These are phyloP conservation scores for Synanthedon tipuliformis DNA, from an alignment of 2,888 invertebrate genomes.

Conservation along the genomic window DNA sequence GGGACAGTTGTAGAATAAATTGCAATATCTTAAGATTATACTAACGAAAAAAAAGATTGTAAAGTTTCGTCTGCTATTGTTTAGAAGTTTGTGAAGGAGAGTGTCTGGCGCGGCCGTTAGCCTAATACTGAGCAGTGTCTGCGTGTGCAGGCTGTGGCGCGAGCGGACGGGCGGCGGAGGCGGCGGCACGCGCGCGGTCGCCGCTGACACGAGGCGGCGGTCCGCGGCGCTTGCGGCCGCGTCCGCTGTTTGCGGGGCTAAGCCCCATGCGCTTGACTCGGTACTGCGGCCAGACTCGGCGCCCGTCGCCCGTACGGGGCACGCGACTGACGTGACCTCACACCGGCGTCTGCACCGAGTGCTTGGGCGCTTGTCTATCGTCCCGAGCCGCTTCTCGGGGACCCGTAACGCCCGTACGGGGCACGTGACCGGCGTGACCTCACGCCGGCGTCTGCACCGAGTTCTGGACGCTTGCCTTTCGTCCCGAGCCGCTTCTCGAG, in stretches of 20 bases:
- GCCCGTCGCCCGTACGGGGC: slow-evolving; percentile 12
- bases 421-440: slow-evolving; percentile 1
- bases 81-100: slow-evolving; percentile 9
- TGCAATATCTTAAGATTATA: too few relatives aligned
- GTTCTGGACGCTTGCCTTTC: slow-evolving; percentile 1
- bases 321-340: neutral
- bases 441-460: neutral
- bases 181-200: slow-evolving; percentile 37
- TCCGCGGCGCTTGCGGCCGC: slow-evolving; percentile 21
- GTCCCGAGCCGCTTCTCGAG: slow-evolving; percentile 2
- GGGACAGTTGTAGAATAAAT: too few relatives aligned
- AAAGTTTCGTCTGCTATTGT: slow-evolving; percentile 7
- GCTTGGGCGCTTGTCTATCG: slow-evolving; percentile 9
- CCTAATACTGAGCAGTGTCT: slow-evolving; percentile 45
- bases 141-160: slow-evolving; percentile 65
- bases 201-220: slow-evolving; percentile 27
- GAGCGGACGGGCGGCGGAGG: slow-evolving; percentile 44
- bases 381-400: slow-evolving; percentile 1
- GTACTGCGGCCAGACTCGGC: slow-evolving; percentile 56
- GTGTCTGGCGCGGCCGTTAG: slow-evolving; percentile 9
- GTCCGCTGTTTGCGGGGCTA: slow-evolving; percentile 44
- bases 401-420: slow-evolving; percentile 2
- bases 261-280: slow-evolving; percentile 47
- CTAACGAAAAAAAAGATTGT: too few relatives aligned
- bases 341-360: slow-evolving; percentile 14